Percentiles rank a stretch among this genome's conserved stretches.
phyloP scores from a whole-genome alignment of 2,888 invertebrate species.

The Zhuqinia jingwanae region DNA sequence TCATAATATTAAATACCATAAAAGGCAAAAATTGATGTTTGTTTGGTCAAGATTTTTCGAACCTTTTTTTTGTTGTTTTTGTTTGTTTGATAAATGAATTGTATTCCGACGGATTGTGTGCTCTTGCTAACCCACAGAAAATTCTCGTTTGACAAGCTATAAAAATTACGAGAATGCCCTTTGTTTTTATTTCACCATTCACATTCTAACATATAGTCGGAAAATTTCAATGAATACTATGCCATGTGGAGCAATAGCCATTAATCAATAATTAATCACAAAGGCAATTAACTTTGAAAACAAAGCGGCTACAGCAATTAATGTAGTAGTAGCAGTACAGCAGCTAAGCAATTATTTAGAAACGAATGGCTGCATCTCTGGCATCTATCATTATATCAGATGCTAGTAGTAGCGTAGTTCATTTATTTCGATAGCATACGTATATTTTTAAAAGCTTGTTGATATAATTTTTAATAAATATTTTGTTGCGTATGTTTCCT shows the following conservation, averaged over 20 bases:
- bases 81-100: too few relatives aligned
- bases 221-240: neutral
- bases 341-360: constrained; percentile 23
- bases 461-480: too few relatives aligned
- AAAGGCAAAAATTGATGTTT: neutral
- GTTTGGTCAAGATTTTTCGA: neutral
- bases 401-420: neutral
- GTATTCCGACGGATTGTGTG: neutral
- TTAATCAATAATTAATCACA: constrained; percentile 52
- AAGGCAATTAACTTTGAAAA: constrained; percentile 13
- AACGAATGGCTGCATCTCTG: neutral
- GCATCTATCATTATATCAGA: neutral
- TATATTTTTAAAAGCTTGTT: too few relatives aligned
- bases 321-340: too few relatives aligned
- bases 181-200: neutral
- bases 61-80: neutral
- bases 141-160: constrained; percentile 1
- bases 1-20: neutral
- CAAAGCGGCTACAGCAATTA: constrained; percentile 13
- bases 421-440: too few relatives aligned
- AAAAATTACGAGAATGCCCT: neutral
- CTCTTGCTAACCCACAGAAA: neutral
- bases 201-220: neutral
- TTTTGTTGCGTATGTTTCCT: neutral
- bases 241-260: constrained; percentile 17